Base-by-base conservation (phyloP, 1,140 invertebrate species). In the honey bee (Apis mellifera) region DNA sequence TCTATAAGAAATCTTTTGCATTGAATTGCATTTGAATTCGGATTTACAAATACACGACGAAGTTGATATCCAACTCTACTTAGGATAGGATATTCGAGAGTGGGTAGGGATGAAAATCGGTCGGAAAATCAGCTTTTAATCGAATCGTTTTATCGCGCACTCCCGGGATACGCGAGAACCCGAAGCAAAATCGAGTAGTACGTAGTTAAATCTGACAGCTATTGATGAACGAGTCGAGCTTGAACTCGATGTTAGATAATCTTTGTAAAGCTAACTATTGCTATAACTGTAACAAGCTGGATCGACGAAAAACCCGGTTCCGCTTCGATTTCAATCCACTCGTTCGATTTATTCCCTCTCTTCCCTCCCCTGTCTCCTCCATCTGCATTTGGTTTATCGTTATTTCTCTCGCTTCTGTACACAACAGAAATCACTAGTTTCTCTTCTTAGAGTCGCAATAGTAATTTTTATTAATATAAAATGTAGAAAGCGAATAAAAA, bases 271-370 rank as follows among this genome's bases (percentile, higher is more conserved):
- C 74, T 87, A 89, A 88, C 88, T 71, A 89, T 90, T 70, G 84
- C 72, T 82, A 82, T 82, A 83, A 89, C 78, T 78, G 78, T 83
- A 87, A 86, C 82, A 69, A 88, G 66, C 64, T 75, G 60, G 76
- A 88, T 86, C 82, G 84, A 84, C 19, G 64, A 42, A 66, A 66
- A 66, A 71, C 62, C 76, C 77, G 59, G 52, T 64, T 64, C 19
- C 32, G 32, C 17, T 66, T 82, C 82, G 89, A 86, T 87, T 82
- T 86, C 83, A 89, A 89, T 89, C 82, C 87, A 87, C 64, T 79
- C 26, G 50, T 70, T 52, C 52, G 69, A 17, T 60, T 60, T 48
- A 15, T 13, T 42, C 5, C 12, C 50, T 50, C n/a, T 42, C 71
- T 32, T 32, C 11, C n/a, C 1, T 32, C 55, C 19, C 15, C 70